A percentile compares a stretch with the other conserved stretches of the same genome.
phyloP scores from a whole-genome alignment of 2,888 invertebrate species.

The Bombylius discolor region DNA sequence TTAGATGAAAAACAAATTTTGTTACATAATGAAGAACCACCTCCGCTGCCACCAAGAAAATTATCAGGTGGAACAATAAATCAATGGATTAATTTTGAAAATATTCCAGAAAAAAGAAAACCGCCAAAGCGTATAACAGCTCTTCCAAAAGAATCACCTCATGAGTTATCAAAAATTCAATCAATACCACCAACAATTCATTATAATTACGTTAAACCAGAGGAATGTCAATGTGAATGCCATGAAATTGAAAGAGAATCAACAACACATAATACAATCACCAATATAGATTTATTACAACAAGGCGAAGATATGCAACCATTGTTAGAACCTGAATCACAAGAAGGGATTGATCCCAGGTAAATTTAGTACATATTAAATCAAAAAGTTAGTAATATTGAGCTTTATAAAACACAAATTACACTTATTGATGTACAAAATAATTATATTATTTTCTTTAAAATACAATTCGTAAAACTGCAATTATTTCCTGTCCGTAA shows the following conservation, averaged over 20 bases:
- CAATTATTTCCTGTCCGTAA: too few relatives aligned
- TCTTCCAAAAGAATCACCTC: constrained; percentile 43
- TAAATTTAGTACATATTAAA: constrained; percentile 10
- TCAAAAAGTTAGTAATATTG: not conserved
- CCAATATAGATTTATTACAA: constrained; percentile 29
- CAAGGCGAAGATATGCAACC: constrained; percentile 41
- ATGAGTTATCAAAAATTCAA: constrained; percentile 22
- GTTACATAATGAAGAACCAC: constrained; percentile 25
- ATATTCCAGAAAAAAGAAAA: constrained; percentile 69
- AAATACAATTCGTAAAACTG: too few relatives aligned
- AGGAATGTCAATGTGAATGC: constrained; percentile 78
- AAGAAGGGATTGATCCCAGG: constrained; percentile 32
- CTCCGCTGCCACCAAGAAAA: constrained; percentile 38
- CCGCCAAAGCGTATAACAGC: constrained; percentile 73
- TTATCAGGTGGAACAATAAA: constrained; percentile 29
- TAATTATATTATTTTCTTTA: too few relatives aligned
- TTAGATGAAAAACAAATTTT: constrained; percentile 3
- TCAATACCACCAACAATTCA: constrained; percentile 34
- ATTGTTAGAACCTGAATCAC: constrained; percentile 34
- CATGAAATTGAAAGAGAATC: constrained; percentile 45
- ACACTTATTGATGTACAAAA: not conserved
- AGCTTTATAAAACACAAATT: too few relatives aligned
- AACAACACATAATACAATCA: constrained; percentile 24
- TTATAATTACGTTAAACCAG: constrained; percentile 72
- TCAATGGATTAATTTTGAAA: constrained; percentile 79